Percentiles rank a stretch among this genome's conserved stretches.
Evolutionary conservation across 2,113 vertebrate genomes (phyloP).

Genomic region (Psilopogon haemacephalus): DNA sequence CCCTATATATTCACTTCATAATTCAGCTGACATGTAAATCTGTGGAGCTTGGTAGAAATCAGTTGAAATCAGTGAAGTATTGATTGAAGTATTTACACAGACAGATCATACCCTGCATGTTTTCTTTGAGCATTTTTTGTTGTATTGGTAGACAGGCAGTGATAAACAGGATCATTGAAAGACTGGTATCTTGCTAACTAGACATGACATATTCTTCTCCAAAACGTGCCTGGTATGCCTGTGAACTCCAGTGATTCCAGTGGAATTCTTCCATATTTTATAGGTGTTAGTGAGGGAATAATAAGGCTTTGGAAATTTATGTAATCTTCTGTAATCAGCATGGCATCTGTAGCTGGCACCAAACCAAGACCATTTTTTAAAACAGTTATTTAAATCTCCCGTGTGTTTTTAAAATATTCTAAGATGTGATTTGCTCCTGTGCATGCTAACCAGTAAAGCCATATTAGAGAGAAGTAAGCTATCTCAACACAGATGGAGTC

Average conservation of each 20-base stretch:
- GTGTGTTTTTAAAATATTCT: constrained; percentile 36
- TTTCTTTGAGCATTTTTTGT: not conserved
- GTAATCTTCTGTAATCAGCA: constrained; percentile 52
- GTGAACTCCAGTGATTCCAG: not conserved
- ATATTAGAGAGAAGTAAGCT: not conserved
- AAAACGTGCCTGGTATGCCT: not conserved
- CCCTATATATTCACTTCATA: not conserved
- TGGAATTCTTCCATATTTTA: constrained; percentile 30
- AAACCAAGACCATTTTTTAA: constrained; percentile 39
- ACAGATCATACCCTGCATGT: not conserved
- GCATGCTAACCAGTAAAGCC: not conserved
- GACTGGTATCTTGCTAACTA: not conserved
- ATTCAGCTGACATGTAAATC: not conserved
- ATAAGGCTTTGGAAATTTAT: constrained; percentile 21
- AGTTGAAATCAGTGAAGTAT: not conserved
- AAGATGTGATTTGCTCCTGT: not conserved
- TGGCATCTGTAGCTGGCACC: constrained; percentile 42
- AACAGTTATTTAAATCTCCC: constrained; percentile 27
- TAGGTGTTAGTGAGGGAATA: constrained; percentile 33
- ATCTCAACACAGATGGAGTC: not conserved
- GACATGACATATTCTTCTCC: not conserved
- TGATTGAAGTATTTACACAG: not conserved
- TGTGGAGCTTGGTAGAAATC: not conserved
- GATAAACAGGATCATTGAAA: not conserved
- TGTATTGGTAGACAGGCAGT: not conserved